Evolutionary conservation across 2,113 vertebrate species (phyloP).

Genomic region (Rhodinocichla rosea): DNA sequence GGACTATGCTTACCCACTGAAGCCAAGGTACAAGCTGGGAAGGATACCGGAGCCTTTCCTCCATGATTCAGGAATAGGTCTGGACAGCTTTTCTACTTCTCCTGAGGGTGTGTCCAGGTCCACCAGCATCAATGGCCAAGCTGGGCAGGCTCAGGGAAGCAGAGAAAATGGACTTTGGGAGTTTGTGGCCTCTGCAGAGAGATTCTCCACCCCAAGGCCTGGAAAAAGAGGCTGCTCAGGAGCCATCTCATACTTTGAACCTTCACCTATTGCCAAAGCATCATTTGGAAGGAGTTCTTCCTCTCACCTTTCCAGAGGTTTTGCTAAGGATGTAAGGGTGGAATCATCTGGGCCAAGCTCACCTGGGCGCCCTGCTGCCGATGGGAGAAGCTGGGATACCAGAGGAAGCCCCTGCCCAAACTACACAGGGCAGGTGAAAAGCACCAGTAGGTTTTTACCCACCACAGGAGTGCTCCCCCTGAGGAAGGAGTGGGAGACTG

Average conservation of each 20-base stretch:
- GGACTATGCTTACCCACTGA: constrained; percentile 91
- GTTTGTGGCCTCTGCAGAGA: neutral
- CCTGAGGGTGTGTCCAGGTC: constrained; percentile 59
- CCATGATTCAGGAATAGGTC: constrained; percentile 86
- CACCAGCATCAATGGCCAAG: neutral
- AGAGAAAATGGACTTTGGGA: neutral
- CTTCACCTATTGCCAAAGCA: constrained; percentile 14
- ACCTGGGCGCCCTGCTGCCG: neutral
- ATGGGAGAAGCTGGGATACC: neutral
- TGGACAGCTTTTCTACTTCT: constrained; percentile 80
- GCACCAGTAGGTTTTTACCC: constrained; percentile 31
- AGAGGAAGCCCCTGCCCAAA: neutral
- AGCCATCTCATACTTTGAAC: neutral
- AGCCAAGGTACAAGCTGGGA: constrained; percentile 67
- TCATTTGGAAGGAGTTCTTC: constrained; percentile 6
- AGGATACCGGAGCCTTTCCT: constrained; percentile 64
- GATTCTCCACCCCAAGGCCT: neutral
- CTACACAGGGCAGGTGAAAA: neutral
- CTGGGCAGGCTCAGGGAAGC: neutral
- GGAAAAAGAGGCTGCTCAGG: constrained; percentile 23
- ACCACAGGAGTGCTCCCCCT: constrained; percentile 53
- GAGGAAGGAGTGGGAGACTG: constrained; percentile 60
- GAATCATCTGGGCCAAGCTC: neutral
- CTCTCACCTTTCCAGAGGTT: neutral
- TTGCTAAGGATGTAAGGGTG: neutral